phyloP scores from a whole-genome alignment of 1,140 invertebrate species.

The Brachionus paranguensis region DNA sequence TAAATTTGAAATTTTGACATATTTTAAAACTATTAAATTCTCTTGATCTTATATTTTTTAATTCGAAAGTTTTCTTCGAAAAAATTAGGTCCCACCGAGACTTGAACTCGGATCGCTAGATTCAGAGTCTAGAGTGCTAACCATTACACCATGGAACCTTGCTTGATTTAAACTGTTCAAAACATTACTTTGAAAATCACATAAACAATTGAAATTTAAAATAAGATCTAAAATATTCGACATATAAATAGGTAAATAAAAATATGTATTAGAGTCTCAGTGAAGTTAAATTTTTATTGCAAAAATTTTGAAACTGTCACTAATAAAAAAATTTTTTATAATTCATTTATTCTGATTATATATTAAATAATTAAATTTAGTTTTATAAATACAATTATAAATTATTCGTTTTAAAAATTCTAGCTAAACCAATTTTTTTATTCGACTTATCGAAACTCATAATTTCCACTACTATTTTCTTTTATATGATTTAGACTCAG shows the following conservation, averaged over 20 bases:
- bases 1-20: not conserved
- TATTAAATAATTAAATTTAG: not conserved
- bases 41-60: not conserved
- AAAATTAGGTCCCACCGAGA: conserved; percentile 41
- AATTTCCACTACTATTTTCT: conserved; percentile 28
- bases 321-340: not conserved
- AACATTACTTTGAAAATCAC: not conserved
- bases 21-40: not conserved
- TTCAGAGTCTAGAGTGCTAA: conserved; percentile 41
- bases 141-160: conserved; percentile 41
- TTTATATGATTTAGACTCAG: conserved; percentile 29
- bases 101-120: conserved; percentile 41
- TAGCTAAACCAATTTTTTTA: not conserved
- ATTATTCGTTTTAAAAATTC: not conserved
- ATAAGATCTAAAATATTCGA: not conserved
- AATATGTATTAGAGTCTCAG: not conserved
- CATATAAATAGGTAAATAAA: too few relatives aligned
- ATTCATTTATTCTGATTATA: not conserved
- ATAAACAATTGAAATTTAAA: not conserved
- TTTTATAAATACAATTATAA: conserved; percentile 10
- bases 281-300: not conserved
- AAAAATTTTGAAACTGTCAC: not conserved
- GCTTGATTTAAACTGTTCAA: not conserved
- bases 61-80: not conserved
- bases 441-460: conserved; percentile 29